A percentile compares a stretch with the other conserved stretches of the same genome.
Conservation (phyloP, 2,797 vertebrate genomes). For the Prionace glauca region DNA sequence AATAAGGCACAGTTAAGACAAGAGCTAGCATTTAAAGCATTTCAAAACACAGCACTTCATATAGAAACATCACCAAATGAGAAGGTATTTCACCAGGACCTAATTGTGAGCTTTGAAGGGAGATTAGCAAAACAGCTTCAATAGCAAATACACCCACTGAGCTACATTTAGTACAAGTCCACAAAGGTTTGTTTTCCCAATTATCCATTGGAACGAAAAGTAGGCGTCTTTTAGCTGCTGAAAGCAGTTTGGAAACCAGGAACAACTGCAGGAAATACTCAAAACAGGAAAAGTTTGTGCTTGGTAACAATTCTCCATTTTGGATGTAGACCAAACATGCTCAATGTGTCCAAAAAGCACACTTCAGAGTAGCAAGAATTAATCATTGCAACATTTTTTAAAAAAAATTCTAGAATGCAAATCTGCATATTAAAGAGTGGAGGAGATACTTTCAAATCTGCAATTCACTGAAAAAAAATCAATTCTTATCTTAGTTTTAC, state of each 20-base stretch:
- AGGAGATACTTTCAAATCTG: not conserved
- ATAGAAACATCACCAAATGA: not conserved
- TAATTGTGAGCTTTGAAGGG: not conserved
- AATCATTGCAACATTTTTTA: not conserved
- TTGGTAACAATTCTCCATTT: not conserved
- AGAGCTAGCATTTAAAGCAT: not conserved
- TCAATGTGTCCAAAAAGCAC: not conserved
- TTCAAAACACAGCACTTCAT: not conserved
- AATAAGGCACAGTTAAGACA: constrained; percentile 26
- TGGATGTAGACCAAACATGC: not conserved
- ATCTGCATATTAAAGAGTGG: not conserved
- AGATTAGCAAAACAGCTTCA: not conserved
- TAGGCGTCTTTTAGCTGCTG: not conserved
- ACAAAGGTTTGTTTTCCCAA: not conserved
- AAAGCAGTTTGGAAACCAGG: not conserved
- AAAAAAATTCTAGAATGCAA: not conserved
- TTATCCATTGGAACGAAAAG: not conserved
- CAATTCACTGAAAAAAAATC: not conserved
- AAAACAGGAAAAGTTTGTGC: not conserved
- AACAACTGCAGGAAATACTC: not conserved
- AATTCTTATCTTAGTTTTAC: not conserved
- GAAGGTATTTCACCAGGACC: not conserved
- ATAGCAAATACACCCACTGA: not conserved
- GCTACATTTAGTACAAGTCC: not conserved
- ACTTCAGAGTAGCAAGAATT: not conserved